These are phyloP conservation scores for Lymantria monacha DNA, from an alignment of 2,888 invertebrate genomes.

Conservation along the genomic window DNA sequence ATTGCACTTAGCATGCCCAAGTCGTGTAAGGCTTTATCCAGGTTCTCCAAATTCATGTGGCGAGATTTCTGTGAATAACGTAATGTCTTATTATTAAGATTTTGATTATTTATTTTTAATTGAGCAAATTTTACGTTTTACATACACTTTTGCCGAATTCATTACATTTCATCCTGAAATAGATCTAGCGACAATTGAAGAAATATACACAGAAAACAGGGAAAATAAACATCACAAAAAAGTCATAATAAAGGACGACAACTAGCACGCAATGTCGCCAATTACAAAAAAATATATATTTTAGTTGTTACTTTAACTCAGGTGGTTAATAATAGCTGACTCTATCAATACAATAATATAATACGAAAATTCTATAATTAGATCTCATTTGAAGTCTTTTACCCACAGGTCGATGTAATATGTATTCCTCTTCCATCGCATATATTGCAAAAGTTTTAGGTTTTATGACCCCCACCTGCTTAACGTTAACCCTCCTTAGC, in stretches of 20 bases:
- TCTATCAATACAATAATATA: too few relatives aligned
- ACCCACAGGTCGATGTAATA: too few relatives aligned
- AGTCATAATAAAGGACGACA: conserved; percentile 62
- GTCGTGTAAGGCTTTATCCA: conserved; percentile 83
- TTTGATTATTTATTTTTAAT: background rate
- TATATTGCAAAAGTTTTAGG: too few relatives aligned
- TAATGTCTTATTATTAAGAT: conserved; percentile 24
- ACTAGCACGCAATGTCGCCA: conserved; percentile 22
- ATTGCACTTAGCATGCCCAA: conserved; percentile 84
- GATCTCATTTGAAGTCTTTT: too few relatives aligned
- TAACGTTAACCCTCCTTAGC: too few relatives aligned
- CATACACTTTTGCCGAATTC: conserved; percentile 63
- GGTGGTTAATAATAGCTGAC: background rate
- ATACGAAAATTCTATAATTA: too few relatives aligned
- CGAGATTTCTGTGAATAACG: conserved; percentile 70
- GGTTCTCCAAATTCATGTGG: conserved; percentile 77
- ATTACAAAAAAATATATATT: background rate
- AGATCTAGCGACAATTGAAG: conserved; percentile 43
- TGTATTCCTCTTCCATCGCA: too few relatives aligned
- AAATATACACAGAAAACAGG: conserved; percentile 61
- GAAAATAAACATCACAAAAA: conserved; percentile 80
- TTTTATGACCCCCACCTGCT: too few relatives aligned
- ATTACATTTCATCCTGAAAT: conserved; percentile 70
- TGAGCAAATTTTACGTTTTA: conserved; percentile 20
- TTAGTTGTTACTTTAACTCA: background rate